These are phyloP conservation scores for Drosophila diplacantha DNA, from an alignment of 2,888 invertebrate genomes.

Conservation along the genomic window DNA sequence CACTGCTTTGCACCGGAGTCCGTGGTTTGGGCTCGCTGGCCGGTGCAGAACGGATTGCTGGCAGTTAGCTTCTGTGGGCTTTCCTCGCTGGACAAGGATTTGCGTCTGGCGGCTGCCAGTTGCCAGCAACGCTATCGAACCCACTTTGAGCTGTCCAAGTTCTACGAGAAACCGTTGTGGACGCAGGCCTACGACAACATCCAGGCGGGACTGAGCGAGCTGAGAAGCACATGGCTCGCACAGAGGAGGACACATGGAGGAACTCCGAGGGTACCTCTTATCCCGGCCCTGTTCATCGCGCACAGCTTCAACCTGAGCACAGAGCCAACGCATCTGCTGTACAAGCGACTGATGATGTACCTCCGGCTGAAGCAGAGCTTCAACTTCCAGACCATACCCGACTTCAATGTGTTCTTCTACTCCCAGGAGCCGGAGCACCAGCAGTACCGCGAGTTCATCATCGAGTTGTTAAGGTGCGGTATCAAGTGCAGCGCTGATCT, in stretches of 20 bases:
- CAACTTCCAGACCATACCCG: slow-evolving; percentile 89
- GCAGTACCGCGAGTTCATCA: slow-evolving; percentile 86
- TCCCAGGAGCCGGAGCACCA: slow-evolving; percentile 85
- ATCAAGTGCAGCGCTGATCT: slow-evolving; percentile 87
- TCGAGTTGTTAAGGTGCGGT: slow-evolving; percentile 87
- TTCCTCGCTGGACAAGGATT: slow-evolving; percentile 82
- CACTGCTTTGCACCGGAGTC: slow-evolving; percentile 87
- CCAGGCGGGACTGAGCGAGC: slow-evolving; percentile 73
- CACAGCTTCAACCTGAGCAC: slow-evolving; percentile 82
- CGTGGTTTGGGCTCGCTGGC: slow-evolving; percentile 84
- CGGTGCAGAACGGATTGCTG: slow-evolving; percentile 84
- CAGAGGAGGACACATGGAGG: slow-evolving; percentile 74
- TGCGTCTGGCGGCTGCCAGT: slow-evolving; percentile 86
- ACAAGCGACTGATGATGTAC: slow-evolving; percentile 87
- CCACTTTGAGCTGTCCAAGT: slow-evolving; percentile 84
- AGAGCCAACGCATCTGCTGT: slow-evolving; percentile 86
- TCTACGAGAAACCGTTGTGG: slow-evolving; percentile 77
- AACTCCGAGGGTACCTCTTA: slow-evolving; percentile 75
- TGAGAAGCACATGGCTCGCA: slow-evolving; percentile 72
- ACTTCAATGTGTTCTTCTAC: slow-evolving; percentile 90
- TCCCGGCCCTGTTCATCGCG: slow-evolving; percentile 75
- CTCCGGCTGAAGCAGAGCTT: slow-evolving; percentile 87
- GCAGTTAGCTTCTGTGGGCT: slow-evolving; percentile 85
- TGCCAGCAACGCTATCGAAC: slow-evolving; percentile 85
- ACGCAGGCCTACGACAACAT: slow-evolving; percentile 76